Evolutionary conservation across 2,113 vertebrate genomes (phyloP), one percentile per base, ranked within the genome.

Genomic region (Rhinopithecus roxellana): DNA sequence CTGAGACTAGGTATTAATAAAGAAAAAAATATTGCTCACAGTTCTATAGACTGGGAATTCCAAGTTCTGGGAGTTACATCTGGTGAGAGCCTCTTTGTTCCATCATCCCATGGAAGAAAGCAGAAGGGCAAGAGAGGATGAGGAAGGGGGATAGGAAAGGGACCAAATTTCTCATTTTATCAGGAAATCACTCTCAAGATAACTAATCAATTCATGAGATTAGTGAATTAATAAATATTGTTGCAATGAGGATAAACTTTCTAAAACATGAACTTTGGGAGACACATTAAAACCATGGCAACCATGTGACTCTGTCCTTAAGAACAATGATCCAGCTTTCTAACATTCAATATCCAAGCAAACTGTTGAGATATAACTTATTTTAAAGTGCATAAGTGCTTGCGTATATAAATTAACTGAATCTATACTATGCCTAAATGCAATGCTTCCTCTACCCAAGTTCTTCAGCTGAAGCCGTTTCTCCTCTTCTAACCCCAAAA

Each of bases 341-440:
- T 92, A 92, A 89, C 17, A 70, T 92, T 94, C 10, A 79, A 82
- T 59, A 79, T 17, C 20, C 20, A 97, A 90, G 52, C 4, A 94
- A 52, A 83, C 2, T 67, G 93, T 75, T 69, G 6, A 57, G 61
- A 8, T 85, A 32, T 50, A n/a, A 89, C 5, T 18, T 83, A 80
- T 69, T 87, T 87, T 50, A 79, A 77, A 61, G 48, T 72, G 0
- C 2, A 61, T 55, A 30, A 7, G 27, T 89, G 45, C 3, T 89
- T 75, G 7, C n/a, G 8, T 45, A 43, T 80, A 48, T 80, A 55
- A 83, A 83, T 86, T 78, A 67, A 55, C 22, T 89, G 8, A 96
- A 35, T 22, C 20, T 61, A 17, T 85, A 20, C 30, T 38, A 25
- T 75, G 6, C 3, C 59, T 72, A 96, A 55, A 55, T 69, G 22